Base-by-base conservation (phyloP, 2,797 vertebrate genomes). In the Neosilurus mollespiculum region DNA sequence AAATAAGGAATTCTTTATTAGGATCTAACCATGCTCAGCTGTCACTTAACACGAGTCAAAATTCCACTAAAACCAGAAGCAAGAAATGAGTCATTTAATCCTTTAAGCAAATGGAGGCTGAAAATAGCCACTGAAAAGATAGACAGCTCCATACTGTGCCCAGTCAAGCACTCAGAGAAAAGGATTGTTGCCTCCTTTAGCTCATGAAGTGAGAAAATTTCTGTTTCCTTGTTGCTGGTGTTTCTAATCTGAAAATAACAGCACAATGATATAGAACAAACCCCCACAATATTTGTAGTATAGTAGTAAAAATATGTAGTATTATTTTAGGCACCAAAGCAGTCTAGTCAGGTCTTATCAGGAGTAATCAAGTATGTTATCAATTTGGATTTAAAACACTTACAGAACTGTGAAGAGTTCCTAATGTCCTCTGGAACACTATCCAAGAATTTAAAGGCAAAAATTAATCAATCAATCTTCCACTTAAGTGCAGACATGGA, bases 11-110 rank as follows among this genome's bases (percentile, higher is more conserved):
- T 62, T 24, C 7, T 49, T 69, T 70, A 70, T 56, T 58, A 59
- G 7, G 69, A 22, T 82, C 64, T 49, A 5, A 24, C 65, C 43
- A 76, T 24, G 16, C 59, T 54, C 49, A 16, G 26, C 51, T 26
- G 34, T 61, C 53, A 53, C 51, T 64, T 14, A 82, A 70, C 18
- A 16, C 43, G 76, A 8, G 9, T 30, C 30, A 73, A 56, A 78
- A 83, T 56, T 67, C 37, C 65, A 81, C 58, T 66, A 22, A 78
- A 76, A 80, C 82, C 49, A 9, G 64, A 86, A 84, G 65, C 82
- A 84, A 75, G 75, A 61, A 80, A 80, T 83, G 70, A 84, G 76
- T 84, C 70, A 86, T 81, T 87, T 87, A 86, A 73, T 87, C 87
- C 72, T 73, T 26, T 15, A 77, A 80, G 82, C 77, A 77, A 80